Conservation (phyloP, 2,888 invertebrate genomes). For the Artemia sinica region DNA sequence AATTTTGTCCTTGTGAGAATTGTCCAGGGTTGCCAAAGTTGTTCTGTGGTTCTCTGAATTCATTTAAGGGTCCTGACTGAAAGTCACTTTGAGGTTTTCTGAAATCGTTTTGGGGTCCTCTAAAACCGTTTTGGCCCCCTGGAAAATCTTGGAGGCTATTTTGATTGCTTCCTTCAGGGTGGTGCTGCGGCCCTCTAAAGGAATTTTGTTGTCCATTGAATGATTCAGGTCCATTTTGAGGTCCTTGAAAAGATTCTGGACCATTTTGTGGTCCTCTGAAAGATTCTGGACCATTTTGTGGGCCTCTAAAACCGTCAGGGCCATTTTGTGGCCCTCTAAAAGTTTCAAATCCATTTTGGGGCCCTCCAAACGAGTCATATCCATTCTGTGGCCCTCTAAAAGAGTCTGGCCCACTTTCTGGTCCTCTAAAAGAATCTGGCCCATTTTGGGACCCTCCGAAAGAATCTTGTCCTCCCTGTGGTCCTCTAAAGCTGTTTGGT, state of each 20-base stretch:
- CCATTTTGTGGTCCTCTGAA: constrained; percentile 6
- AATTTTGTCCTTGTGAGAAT: no score
- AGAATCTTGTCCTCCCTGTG: neutral
- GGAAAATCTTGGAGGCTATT: neutral
- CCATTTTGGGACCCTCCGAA: neutral
- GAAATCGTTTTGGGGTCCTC: constrained; percentile 4
- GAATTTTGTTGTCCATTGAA: neutral
- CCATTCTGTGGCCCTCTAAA: constrained; percentile 9
- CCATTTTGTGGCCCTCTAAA: constrained; percentile 7
- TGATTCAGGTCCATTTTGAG: neutral
- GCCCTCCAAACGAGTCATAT: neutral
- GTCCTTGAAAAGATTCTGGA: neutral
- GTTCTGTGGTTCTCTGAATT: constrained; percentile 3
- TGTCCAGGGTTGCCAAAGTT: neutral
- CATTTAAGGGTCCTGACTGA: neutral
- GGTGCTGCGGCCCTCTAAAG: neutral
- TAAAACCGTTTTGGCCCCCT: neutral
- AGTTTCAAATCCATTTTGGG: neutral
- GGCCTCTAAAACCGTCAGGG: neutral
- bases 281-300: neutral
- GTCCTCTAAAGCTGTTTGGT: constrained; percentile 1
- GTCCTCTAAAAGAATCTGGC: neutral
- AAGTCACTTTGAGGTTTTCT: neutral
- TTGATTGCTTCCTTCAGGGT: neutral
- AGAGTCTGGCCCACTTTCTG: neutral